These are phyloP conservation scores for Buceros bicornis DNA, from an alignment of 2,797 vertebrate genomes.

Conservation along the genomic window DNA sequence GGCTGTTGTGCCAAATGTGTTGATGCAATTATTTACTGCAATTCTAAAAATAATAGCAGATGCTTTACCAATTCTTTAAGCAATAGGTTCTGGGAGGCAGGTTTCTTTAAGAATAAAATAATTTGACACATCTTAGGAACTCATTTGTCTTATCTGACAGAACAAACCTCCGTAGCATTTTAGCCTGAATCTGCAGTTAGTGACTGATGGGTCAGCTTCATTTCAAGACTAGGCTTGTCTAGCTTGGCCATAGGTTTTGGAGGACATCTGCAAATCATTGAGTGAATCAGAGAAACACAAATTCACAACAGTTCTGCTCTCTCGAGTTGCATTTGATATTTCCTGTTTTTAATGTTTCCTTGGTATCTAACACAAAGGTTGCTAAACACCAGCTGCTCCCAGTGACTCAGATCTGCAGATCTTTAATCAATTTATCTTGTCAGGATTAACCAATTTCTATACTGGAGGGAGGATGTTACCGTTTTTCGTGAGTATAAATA, in stretches of 20 bases:
- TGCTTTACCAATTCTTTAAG: slow-evolving; percentile 26
- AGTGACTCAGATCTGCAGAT: slow-evolving; percentile 76
- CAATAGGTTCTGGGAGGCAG: not conserved
- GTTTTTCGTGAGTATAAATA: slow-evolving; percentile 40
- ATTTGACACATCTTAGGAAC: slow-evolving; percentile 48
- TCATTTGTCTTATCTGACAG: not conserved
- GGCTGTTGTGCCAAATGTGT: not conserved
- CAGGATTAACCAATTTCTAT: slow-evolving; percentile 73
- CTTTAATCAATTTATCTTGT: slow-evolving; percentile 82
- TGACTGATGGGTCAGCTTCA: slow-evolving; percentile 31
- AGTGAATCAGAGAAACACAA: slow-evolving; percentile 79
- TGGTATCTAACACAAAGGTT: slow-evolving; percentile 80
- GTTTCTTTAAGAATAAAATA: slow-evolving; percentile 41
- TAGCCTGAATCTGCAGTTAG: not conserved
- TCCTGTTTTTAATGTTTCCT: slow-evolving; percentile 87
- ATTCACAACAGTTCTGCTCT: slow-evolving; percentile 78
- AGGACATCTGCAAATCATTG: slow-evolving; percentile 86
- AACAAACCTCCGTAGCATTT: not conserved
- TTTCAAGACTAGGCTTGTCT: slow-evolving; percentile 42
- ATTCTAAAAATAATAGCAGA: slow-evolving; percentile 31
- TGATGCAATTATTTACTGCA: not conserved
- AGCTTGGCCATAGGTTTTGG: slow-evolving; percentile 72
- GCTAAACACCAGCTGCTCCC: slow-evolving; percentile 80
- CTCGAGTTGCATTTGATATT: slow-evolving; percentile 79
- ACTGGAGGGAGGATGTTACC: slow-evolving; percentile 12